Evolutionary conservation across 2,113 vertebrate species (phyloP), one percentile per base, ranked within the genome.

Genomic region (Pipra filicauda): DNA sequence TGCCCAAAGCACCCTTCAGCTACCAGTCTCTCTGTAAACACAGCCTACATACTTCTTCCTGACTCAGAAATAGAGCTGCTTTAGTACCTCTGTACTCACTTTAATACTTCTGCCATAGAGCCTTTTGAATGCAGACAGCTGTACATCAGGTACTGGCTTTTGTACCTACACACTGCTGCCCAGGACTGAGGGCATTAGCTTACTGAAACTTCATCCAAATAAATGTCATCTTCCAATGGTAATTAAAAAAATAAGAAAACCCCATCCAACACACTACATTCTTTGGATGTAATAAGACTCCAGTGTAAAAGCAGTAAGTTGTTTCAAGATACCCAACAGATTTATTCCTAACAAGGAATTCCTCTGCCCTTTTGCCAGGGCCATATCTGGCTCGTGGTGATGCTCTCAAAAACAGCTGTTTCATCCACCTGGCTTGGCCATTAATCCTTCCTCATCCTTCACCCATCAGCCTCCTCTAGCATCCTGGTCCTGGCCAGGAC

Each of bases 161-260:
- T 62, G 16, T 12, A 27, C 0, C 0, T 8, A 27, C 5, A 7
- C 9, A 52, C 27, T 3, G 4, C 43, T 71, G 43, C 43, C 21
- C 27, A 11, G 52, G 30, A 13, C 49, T 31, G 26, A 43, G 11
- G 52, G 26, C 41, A 75, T 57, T 35, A 4, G 1, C 14, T 72
- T 0, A 0, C 41, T 39, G 27, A 48, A 90, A 55, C 30, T 27
- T 59, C 35, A 76, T 43, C 23, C 54, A 72, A 71, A 59, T 21
- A 69, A 64, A 61, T 8, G 11, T n/a, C 55, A 65, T 46, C 9
- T 87, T 20, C 69, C 26, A 13, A 33, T 24, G 9, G n/a, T 37
- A 69, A 69, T 51, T 64, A 2, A 27, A 76, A 62, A n/a, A 24
- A 7, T 8, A 23, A 17, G 13, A 62, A 86, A 72, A 76, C 12